Evolutionary conservation across 1,140 invertebrate species (phyloP).

Genomic region (Galleria mellonella): DNA sequence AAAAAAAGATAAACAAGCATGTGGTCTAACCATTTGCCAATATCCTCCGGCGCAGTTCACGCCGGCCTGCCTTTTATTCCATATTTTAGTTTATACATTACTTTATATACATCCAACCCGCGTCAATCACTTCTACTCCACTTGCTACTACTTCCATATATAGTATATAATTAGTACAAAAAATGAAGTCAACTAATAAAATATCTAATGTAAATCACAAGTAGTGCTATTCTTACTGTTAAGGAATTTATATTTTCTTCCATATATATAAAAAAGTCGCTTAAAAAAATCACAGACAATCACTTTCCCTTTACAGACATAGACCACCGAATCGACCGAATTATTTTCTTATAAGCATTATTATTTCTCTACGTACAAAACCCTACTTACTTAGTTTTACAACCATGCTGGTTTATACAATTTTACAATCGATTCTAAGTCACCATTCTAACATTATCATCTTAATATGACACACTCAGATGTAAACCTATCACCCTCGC

Average conservation of each 20-base stretch:
- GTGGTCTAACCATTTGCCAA: slow-evolving; percentile 62
- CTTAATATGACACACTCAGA: slow-evolving; percentile 19
- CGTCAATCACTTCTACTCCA: slow-evolving; percentile 37
- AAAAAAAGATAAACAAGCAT: slow-evolving; percentile 37
- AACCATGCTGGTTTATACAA: slow-evolving; percentile 70
- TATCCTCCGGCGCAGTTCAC: too few relatives aligned
- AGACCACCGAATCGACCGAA: slow-evolving; percentile 65
- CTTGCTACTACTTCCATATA: slow-evolving; percentile 41
- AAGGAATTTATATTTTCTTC: slow-evolving; percentile 67
- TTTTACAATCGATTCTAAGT: slow-evolving; percentile 36
- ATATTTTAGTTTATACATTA: slow-evolving; percentile 29
- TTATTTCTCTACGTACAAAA: slow-evolving; percentile 74
- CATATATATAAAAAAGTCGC: slow-evolving; percentile 75
- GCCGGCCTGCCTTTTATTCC: too few relatives aligned
- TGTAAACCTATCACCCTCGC: slow-evolving; percentile 20
- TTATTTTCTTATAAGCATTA: slow-evolving; percentile 68
- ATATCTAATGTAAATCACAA: slow-evolving; percentile 75
- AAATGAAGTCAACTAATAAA: slow-evolving; percentile 67
- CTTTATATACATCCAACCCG: slow-evolving; percentile 64
- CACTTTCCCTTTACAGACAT: slow-evolving; percentile 74
- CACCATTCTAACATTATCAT: slow-evolving; percentile 19
- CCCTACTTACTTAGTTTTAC: slow-evolving; percentile 74
- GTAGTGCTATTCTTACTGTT: slow-evolving; percentile 75
- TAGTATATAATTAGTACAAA: slow-evolving; percentile 60
- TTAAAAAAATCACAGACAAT: slow-evolving; percentile 77